These are phyloP conservation scores for Hirtodrosophila trivittata DNA, from an alignment of 2,888 invertebrate genomes.

Conservation along the genomic window DNA sequence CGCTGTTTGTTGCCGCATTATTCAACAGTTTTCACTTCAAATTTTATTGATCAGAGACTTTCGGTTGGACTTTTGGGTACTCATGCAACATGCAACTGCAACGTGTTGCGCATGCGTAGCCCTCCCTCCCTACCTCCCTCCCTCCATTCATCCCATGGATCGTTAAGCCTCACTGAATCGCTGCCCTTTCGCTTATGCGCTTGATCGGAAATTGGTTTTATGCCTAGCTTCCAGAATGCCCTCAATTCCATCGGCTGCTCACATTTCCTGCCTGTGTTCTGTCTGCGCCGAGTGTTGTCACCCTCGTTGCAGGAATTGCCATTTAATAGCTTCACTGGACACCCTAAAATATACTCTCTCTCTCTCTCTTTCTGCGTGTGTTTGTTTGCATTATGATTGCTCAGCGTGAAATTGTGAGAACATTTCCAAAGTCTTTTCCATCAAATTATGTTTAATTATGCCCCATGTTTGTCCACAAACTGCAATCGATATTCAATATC, in stretches of 20 bases:
- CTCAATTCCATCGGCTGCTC: constrained; percentile 31
- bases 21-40: constrained; percentile 79
- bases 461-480: constrained; percentile 35
- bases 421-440: constrained; percentile 37
- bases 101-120: constrained; percentile 76
- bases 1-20: constrained; percentile 47
- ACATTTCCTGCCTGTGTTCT: constrained; percentile 59
- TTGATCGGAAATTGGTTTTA: constrained; percentile 80
- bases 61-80: constrained; percentile 34
- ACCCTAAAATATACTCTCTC: constrained; percentile 43
- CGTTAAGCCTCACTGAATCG: constrained; percentile 56
- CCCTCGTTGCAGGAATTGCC: constrained; percentile 41
- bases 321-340: constrained; percentile 76
- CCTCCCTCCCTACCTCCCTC: constrained; percentile 15
- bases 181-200: constrained; percentile 60
- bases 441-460: constrained; percentile 67
- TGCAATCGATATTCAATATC: constrained; percentile 66
- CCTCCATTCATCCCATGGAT: background rate
- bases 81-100: constrained; percentile 37
- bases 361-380: no score
- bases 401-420: constrained; percentile 77
- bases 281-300: constrained; percentile 28
- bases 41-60: constrained; percentile 66
- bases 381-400: constrained; percentile 62
- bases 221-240: constrained; percentile 62